Evolutionary conservation across 1,140 invertebrate species (phyloP).

Genomic region (Psilanteris sp.): DNA sequence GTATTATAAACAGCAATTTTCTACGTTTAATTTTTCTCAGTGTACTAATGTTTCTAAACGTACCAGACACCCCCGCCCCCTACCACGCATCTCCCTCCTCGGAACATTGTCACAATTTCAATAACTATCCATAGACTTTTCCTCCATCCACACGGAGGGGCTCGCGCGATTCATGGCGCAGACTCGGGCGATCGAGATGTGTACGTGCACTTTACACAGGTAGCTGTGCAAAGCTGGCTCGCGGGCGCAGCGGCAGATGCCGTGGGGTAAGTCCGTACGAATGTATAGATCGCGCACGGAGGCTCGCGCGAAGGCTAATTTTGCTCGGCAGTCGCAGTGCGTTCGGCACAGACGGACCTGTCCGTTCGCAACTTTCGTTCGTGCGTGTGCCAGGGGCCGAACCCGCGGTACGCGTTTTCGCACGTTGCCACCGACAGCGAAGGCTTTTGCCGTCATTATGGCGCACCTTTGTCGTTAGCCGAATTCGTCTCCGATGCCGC

Average conservation of each 20-base stretch:
- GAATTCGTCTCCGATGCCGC: conserved; percentile 21
- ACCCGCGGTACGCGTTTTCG: too few species aligned
- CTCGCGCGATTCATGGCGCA: conserved; percentile 40
- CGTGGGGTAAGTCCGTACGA: conserved; percentile 53
- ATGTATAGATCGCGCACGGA: conserved; percentile 67
- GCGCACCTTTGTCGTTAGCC: neutral
- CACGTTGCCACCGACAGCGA: too few species aligned
- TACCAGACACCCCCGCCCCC: too few species aligned
- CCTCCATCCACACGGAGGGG: too few species aligned
- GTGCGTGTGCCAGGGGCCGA: too few species aligned
- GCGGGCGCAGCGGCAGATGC: conserved; percentile 42
- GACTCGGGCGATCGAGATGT: conserved; percentile 32
- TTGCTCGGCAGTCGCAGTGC: conserved; percentile 18
- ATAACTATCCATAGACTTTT: too few species aligned
- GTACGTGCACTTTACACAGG: conserved; percentile 38
- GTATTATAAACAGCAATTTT: too few species aligned
- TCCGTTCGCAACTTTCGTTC: too few species aligned
- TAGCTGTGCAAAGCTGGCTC: conserved; percentile 48
- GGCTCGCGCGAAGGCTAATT: conserved; percentile 43
- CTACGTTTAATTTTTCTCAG: too few species aligned
- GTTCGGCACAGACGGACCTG: conserved; percentile 6
- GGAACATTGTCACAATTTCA: too few species aligned
- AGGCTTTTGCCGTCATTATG: neutral
- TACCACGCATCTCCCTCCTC: too few species aligned
- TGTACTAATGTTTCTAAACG: too few species aligned